Percentiles rank a stretch among this genome's conserved stretches.
phyloP scores from a whole-genome alignment of 2,888 invertebrate genomes.

The Chymomyza caudatula region DNA sequence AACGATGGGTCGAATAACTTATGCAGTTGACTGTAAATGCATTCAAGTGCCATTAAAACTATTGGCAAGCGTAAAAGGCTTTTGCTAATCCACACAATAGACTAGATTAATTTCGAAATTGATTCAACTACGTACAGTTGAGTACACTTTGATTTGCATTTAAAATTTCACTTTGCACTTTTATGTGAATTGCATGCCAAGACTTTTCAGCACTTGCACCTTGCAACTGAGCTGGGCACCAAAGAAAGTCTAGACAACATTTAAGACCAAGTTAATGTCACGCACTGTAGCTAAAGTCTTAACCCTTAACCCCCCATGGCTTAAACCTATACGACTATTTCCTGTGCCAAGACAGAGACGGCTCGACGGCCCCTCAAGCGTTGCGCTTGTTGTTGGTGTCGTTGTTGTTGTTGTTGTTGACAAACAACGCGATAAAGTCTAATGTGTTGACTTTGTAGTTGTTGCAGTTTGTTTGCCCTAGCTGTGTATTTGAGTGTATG shows the following conservation, averaged over 20 bases:
- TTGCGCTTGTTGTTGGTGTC: neutral
- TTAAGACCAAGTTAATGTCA: neutral
- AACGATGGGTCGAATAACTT: neutral
- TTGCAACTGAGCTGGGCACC: neutral
- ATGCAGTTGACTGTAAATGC: neutral
- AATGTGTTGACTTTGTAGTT: conserved; percentile 7
- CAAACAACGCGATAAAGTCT: conserved; percentile 7
- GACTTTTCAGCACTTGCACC: neutral
- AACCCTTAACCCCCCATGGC: neutral
- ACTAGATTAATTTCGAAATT: neutral
- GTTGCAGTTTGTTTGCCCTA: conserved; percentile 6
- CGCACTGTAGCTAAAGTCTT: neutral
- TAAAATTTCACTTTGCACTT: neutral
- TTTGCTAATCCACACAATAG: neutral
- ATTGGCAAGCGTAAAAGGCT: neutral
- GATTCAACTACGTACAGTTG: neutral
- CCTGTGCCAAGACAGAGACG: neutral
- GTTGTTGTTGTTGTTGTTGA: conserved; percentile 9
- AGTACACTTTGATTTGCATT: neutral
- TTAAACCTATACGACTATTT: neutral
- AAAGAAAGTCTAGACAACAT: neutral
- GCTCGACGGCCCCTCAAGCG: neutral
- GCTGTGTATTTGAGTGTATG: neutral
- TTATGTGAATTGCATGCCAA: neutral
- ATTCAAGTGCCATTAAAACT: neutral